phyloP scores from a whole-genome alignment of 1,140 invertebrate species.

The Philopotamus ludificatus region DNA sequence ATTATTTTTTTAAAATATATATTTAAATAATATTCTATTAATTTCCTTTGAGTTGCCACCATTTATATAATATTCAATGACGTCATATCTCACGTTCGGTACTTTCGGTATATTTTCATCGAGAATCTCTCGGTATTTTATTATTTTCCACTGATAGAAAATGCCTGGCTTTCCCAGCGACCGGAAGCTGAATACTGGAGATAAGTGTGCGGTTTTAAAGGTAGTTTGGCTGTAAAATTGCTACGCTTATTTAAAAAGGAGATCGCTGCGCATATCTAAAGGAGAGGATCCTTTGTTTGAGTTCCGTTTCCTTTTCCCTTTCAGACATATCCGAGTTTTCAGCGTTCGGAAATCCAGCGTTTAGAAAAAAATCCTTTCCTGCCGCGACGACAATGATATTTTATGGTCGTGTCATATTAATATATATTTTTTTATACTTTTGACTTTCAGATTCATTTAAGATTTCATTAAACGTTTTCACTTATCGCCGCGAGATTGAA shows the following conservation, averaged over 20 bases:
- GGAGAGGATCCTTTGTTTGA: slow-evolving; percentile 21
- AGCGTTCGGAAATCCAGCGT: background rate
- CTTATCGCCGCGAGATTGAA: no score
- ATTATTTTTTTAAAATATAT: background rate
- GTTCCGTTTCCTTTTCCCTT: slow-evolving; percentile 18
- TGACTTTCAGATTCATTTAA: no score
- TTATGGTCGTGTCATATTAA: no score
- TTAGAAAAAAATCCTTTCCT: no score
- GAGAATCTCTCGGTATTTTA: background rate
- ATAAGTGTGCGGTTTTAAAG: slow-evolving; percentile 36
- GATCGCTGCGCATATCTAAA: slow-evolving; percentile 21
- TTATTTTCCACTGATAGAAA: slow-evolving; percentile 17
- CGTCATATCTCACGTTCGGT: background rate
- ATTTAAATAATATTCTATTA: no score
- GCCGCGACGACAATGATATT: no score
- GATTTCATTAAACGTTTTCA: no score
- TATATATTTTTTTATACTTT: no score
- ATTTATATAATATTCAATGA: background rate
- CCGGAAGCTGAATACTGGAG: slow-evolving; percentile 20
- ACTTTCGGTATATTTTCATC: slow-evolving; percentile 11
- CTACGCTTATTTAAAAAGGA: slow-evolving; percentile 38
- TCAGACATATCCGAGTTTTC: background rate
- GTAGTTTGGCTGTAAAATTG: slow-evolving; percentile 38
- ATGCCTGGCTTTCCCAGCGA: background rate
- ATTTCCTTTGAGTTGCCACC: background rate